These are phyloP conservation scores for Tachina lurida DNA, from an alignment of 2,888 invertebrate genomes.

Conservation along the genomic window DNA sequence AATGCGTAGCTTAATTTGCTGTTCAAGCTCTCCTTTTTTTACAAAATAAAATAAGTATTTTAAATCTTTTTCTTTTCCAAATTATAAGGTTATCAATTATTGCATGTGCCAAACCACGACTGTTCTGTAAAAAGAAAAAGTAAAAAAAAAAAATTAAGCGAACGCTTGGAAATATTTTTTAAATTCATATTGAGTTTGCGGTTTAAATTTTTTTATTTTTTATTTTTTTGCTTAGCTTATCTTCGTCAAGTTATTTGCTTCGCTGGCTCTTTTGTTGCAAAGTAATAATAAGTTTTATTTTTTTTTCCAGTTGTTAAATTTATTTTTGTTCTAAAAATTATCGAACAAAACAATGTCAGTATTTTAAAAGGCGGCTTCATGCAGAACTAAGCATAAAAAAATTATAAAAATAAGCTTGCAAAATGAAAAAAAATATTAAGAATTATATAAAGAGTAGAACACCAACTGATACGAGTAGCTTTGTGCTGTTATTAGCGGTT, in stretches of 20 bases:
- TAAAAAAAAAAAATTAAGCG: constrained; percentile 2
- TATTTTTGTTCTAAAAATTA: constrained; percentile 27
- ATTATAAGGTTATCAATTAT: constrained; percentile 58
- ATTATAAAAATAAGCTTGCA: not conserved
- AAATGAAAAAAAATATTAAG: constrained; percentile 18
- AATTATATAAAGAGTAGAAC: constrained; percentile 49
- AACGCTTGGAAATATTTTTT: not conserved
- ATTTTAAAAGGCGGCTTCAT: constrained; percentile 14
- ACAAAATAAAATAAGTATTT: not conserved
- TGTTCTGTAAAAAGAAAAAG: constrained; percentile 42
- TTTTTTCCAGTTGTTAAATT: constrained; percentile 3
- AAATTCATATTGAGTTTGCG: constrained; percentile 52
- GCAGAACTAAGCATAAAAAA: constrained; percentile 19
- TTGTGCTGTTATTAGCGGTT: constrained; percentile 38
- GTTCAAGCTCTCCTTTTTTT: not conserved
- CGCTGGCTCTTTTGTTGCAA: constrained; percentile 57
- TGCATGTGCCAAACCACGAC: constrained; percentile 66
- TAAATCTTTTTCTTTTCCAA: constrained; percentile 31
- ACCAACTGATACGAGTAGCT: constrained; percentile 37
- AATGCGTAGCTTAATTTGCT: too few species aligned
- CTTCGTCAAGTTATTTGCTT: constrained; percentile 59
- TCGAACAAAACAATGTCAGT: constrained; percentile 40
- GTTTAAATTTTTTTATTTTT: constrained; percentile 21
- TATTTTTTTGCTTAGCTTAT: not conserved
- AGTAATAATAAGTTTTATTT: constrained; percentile 47